phyloP scores from a whole-genome alignment of 2,797 vertebrate genomes.

The Lemur catta region DNA sequence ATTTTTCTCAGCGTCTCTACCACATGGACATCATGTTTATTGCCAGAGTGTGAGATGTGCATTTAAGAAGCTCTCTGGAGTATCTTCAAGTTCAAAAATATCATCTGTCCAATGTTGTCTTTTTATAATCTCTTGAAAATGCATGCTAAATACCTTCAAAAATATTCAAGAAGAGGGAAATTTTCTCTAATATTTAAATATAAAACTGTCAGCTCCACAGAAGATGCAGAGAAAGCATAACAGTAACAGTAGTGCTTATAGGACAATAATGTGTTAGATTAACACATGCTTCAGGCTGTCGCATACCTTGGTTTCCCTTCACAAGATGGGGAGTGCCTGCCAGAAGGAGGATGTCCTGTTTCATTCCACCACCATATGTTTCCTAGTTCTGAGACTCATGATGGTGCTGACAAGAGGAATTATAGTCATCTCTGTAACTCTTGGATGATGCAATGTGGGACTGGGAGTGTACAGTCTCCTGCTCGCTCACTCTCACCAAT shows the following conservation, averaged over 20 bases:
- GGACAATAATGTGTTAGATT: neutral
- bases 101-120: neutral
- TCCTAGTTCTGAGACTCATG: neutral
- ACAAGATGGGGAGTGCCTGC: neutral
- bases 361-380: neutral
- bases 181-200: neutral
- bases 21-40: neutral
- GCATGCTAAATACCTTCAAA: neutral
- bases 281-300: neutral
- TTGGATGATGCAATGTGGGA: neutral
- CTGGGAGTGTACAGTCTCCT: no score
- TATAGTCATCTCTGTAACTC: neutral
- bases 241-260: neutral
- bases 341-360: neutral
- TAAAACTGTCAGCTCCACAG: neutral
- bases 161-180: neutral
- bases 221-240: neutral
- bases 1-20: neutral
- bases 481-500: neutral
- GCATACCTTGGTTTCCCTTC: neutral
- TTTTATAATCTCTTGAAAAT: neutral
- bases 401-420: neutral
- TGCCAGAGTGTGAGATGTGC: neutral
- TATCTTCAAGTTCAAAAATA: conserved; percentile 28
- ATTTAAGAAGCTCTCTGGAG: neutral